Conservation (phyloP, 2,113 vertebrate genomes). For the Malurus elegans region DNA sequence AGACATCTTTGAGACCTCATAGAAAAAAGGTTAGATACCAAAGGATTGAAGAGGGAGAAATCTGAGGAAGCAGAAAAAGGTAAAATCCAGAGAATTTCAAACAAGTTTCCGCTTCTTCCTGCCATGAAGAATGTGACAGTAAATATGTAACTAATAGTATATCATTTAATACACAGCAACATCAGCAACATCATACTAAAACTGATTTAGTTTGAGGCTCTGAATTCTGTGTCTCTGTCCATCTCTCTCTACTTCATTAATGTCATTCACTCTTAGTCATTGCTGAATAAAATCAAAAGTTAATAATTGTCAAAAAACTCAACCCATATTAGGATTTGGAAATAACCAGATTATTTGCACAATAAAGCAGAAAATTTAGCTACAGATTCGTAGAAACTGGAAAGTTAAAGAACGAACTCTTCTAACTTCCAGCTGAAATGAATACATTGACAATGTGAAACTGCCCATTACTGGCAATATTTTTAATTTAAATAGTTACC, state of each 20-base stretch:
- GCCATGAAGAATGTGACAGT: slow-evolving; percentile 26
- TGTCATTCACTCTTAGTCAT: neutral
- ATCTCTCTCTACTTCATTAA: neutral
- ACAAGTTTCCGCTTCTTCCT: slow-evolving; percentile 39
- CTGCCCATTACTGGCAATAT: neutral
- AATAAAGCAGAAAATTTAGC: neutral
- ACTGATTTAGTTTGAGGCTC: neutral
- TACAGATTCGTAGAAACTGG: neutral
- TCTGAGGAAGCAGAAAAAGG: slow-evolving; percentile 29
- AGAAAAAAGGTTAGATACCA: slow-evolving; percentile 24
- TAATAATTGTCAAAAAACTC: neutral
- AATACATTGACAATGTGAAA: neutral
- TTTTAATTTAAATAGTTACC: neutral
- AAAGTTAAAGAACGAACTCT: neutral
- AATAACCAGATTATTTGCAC: neutral
- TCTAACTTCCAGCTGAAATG: neutral
- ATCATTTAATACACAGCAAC: slow-evolving; percentile 1
- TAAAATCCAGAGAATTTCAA: neutral
- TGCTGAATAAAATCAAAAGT: neutral
- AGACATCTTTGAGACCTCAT: slow-evolving; percentile 41
- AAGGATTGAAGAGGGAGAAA: slow-evolving; percentile 50
- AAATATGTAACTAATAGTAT: slow-evolving; percentile 53
- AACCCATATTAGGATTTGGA: neutral
- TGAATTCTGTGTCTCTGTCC: neutral
- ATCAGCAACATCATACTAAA: neutral